Percentiles rank a stretch among this genome's conserved stretches.
These are phyloP conservation scores for Eulemur coronatus DNA, from an alignment of 2,797 vertebrate species.

Conservation along the genomic window DNA sequence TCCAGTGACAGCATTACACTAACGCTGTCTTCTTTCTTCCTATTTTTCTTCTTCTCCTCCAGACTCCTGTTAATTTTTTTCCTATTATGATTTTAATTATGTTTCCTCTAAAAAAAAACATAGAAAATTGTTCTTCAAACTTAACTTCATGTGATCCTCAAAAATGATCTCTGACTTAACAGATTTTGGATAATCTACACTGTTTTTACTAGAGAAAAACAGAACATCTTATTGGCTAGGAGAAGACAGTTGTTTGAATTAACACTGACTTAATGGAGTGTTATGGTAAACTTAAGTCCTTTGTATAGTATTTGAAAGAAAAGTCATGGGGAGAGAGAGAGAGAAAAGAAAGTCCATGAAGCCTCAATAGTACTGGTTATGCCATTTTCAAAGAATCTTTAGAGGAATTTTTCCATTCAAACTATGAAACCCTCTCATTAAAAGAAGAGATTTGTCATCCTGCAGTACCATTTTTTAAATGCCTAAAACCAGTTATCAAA, in stretches of 20 bases:
- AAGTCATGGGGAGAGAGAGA: neutral
- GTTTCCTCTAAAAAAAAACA: neutral
- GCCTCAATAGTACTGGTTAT: neutral
- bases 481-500: neutral
- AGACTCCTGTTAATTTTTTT: neutral
- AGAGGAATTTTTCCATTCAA: neutral
- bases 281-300: neutral
- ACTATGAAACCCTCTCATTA: neutral
- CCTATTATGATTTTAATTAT: neutral
- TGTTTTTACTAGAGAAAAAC: conserved; percentile 15
- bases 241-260: neutral
- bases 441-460: neutral
- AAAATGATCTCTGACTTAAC: neutral
- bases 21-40: neutral
- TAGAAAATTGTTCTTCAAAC: neutral
- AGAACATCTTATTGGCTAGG: neutral
- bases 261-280: neutral
- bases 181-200: neutral
- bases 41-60: neutral
- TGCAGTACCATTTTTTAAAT: neutral
- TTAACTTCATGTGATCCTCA: neutral
- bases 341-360: neutral
- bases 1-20: neutral
- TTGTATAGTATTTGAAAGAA: neutral
- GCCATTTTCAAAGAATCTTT: neutral